phyloP scores from a whole-genome alignment of 2,797 vertebrate species.

The Remorina albescens region DNA sequence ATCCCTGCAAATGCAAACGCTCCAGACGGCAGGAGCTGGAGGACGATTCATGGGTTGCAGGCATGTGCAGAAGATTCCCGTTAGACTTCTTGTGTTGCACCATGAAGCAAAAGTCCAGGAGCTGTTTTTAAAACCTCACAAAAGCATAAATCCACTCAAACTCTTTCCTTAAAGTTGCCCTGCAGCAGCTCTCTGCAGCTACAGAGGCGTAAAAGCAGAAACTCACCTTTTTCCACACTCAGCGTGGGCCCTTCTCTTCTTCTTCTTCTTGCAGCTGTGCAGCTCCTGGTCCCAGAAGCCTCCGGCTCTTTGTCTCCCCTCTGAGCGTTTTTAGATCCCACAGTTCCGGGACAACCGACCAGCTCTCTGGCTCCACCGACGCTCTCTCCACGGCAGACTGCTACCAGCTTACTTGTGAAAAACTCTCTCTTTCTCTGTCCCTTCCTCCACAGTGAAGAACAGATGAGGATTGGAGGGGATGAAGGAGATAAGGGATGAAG shows the following conservation, averaged over 20 bases:
- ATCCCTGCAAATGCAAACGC: not conserved
- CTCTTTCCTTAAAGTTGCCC: not conserved
- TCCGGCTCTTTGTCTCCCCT: conserved; percentile 25
- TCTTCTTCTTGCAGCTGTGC: conserved; percentile 45
- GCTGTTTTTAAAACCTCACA: not conserved
- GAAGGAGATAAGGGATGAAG: conserved; percentile 88
- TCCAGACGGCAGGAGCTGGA: not conserved
- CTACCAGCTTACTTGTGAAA: conserved; percentile 72
- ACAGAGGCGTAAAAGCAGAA: conserved; percentile 9
- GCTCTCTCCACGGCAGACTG: conserved; percentile 72
- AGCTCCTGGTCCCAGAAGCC: conserved; percentile 44
- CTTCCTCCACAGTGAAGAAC: conserved; percentile 72
- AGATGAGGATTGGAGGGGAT: conserved; percentile 87
- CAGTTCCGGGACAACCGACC: conserved; percentile 53
- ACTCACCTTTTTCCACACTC: conserved; percentile 72
- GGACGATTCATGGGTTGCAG: not conserved
- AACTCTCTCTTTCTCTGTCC: conserved; percentile 79
- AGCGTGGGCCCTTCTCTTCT: conserved; percentile 34
- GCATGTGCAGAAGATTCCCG: not conserved
- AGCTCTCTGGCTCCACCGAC: conserved; percentile 62
- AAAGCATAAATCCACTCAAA: not conserved
- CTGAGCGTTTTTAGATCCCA: conserved; percentile 51
- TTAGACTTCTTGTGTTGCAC: not conserved
- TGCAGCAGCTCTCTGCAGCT: not conserved
- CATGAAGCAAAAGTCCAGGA: not conserved